Conservation (phyloP, 2,797 vertebrate genomes). For the Lepus townsendii region DNA sequence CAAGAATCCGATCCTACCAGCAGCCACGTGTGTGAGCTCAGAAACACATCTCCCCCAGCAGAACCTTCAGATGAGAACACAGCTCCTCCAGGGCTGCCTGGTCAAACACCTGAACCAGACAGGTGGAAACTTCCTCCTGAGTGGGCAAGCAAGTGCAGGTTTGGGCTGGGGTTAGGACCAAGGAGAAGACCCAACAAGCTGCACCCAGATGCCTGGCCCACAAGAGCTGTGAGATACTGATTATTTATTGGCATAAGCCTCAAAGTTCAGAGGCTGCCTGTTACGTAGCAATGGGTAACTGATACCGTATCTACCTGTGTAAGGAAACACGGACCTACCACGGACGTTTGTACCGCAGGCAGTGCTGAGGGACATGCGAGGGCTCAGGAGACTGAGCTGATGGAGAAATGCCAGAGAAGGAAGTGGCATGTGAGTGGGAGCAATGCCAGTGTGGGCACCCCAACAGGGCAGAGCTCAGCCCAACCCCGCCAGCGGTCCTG, state of each 20-base stretch:
- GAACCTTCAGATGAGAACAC: not conserved
- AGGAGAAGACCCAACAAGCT: not conserved
- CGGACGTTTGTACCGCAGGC: not conserved
- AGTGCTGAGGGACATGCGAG: accelerated
- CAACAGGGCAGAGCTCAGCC: not conserved
- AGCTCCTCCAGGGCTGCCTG: not conserved
- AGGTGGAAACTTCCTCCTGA: not conserved
- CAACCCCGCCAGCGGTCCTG: too few relatives aligned
- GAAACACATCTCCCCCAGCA: not conserved
- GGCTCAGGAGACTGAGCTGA: not conserved
- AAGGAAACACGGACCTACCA: not conserved
- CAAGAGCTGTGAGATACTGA: not conserved
- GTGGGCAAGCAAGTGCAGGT: not conserved
- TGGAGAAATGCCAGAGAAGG: not conserved
- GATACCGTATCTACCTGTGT: not conserved
- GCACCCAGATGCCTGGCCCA: not conserved
- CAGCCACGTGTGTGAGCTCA: not conserved
- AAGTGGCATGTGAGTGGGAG: accelerated
- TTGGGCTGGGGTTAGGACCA: not conserved
- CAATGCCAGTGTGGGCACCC: not conserved
- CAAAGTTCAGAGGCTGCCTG: not conserved
- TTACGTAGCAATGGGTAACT: not conserved
- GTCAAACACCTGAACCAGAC: not conserved
- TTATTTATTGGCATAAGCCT: not conserved
- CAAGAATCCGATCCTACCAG: not conserved